These are phyloP conservation scores for Tyria jacobaeae DNA, from an alignment of 2,888 invertebrate species.

Conservation along the genomic window DNA sequence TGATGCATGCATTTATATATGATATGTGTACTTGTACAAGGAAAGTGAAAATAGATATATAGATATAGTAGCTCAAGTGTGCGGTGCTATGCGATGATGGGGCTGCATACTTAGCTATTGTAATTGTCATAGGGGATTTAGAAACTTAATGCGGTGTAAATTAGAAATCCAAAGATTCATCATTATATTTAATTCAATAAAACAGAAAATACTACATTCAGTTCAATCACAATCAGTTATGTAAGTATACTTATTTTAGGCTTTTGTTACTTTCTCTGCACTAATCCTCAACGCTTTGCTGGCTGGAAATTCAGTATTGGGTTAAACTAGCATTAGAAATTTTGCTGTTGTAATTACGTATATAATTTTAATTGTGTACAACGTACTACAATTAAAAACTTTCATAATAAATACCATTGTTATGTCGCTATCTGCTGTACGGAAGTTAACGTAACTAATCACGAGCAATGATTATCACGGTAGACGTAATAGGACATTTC, in stretches of 20 bases:
- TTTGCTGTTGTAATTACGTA: neutral
- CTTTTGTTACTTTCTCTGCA: neutral
- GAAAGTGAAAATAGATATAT: no score
- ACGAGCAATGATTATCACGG: constrained; percentile 12
- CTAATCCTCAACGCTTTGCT: neutral
- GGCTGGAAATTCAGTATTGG: neutral
- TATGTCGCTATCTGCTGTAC: neutral
- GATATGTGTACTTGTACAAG: no score
- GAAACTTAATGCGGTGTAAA: no score
- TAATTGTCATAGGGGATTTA: no score
- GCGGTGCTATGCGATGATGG: no score
- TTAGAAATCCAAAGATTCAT: no score
- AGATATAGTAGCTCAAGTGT: no score
- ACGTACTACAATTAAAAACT: neutral
- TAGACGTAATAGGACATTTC: constrained; percentile 8
- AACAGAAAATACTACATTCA: no score
- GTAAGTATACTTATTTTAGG: neutral
- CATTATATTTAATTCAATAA: no score
- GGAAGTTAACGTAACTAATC: constrained; percentile 10
- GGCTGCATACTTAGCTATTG: no score
- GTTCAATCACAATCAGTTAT: no score
- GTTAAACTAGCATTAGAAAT: neutral
- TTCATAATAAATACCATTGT: constrained; percentile 1
- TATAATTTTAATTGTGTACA: neutral
- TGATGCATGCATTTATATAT: no score